Evolutionary conservation across 2,888 invertebrate genomes (phyloP), one percentile per base, ranked within the genome.

Genomic region (Idaea biselata): DNA sequence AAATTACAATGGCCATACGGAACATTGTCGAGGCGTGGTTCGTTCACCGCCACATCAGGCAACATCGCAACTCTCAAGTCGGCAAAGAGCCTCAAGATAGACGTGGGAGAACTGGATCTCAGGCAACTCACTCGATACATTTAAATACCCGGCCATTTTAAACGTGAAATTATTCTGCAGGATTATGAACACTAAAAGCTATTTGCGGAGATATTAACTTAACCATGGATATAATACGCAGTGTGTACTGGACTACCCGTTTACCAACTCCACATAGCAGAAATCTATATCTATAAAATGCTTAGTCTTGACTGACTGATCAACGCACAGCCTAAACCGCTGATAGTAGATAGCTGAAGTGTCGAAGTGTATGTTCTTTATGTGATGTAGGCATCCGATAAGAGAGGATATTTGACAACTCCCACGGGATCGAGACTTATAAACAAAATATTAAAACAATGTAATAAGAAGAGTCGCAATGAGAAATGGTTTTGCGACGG

Each of bases 71-170:
- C 73, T 75, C 70, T 75, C 70, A 75, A 73, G 67, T 73, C 18
- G 79, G 56, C 53, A 68, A 79, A 80, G 78, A 78, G 76, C 63
- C 73, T 68, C 70, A 66, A 67, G 68, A 78, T 78, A 80, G 81
- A 85, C 87, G 90, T 90, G 89, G 89, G 90, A 84, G 90, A 88
- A 90, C 91, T 84, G 85, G 91, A 83, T 81, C 75, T 77, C 81
- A 84, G 82, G 84, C 81, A 81, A 78, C 79, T 70, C 73, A 76
- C 74, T 65, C 63, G 61, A 61, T 67, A 77, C 76, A 73, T 79
- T 79, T 25, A 25, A 25, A 79, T 76, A 79, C 73, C 73, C 72
- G 67, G 69, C 68, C 67, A 76, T 74, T 74, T 69, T 72, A 64
- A 68, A 73, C 76, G 73, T 77, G 81, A 79, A 82, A 85, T 84